Evolutionary conservation across 2,888 invertebrate species (phyloP).

Genomic region (Hedya salicella): DNA sequence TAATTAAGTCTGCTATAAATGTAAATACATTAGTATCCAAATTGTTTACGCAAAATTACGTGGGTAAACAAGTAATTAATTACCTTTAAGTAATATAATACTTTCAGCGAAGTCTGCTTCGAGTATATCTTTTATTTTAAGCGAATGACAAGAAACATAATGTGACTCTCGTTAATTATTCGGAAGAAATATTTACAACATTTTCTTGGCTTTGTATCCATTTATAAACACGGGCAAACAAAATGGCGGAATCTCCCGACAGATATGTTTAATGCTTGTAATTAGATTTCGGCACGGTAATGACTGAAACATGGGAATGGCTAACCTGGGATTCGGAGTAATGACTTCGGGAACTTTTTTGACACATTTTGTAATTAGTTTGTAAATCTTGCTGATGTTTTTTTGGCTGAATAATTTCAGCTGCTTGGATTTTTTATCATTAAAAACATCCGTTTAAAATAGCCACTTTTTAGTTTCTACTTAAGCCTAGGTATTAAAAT

Average conservation of each 20-base stretch:
- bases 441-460: too few species aligned
- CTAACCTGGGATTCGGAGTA: slow-evolving; percentile 26
- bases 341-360: slow-evolving; percentile 27
- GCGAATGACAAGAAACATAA: slow-evolving; percentile 10
- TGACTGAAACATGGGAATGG: slow-evolving; percentile 14
- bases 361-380: slow-evolving; percentile 28
- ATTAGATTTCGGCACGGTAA: slow-evolving; percentile 18
- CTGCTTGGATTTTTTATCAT: too few species aligned
- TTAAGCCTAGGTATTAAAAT: too few species aligned
- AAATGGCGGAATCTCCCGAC: neutral
- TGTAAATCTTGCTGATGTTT: slow-evolving; percentile 21
- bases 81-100: slow-evolving; percentile 22
- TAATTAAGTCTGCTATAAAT: too few species aligned
- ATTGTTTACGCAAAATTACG: too few species aligned
- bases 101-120: neutral
- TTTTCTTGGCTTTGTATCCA: neutral
- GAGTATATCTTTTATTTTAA: neutral
- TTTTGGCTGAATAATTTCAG: slow-evolving; percentile 1
- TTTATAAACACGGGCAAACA: neutral
- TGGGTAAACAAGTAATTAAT: neutral
- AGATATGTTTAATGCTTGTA: slow-evolving; percentile 21
- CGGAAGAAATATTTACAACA: slow-evolving; percentile 2
- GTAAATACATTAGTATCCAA: too few species aligned
- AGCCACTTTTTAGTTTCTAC: too few species aligned
- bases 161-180: slow-evolving; percentile 7